phyloP scores from a whole-genome alignment of 2,113 vertebrate species.

The Hyaena hyaena region DNA sequence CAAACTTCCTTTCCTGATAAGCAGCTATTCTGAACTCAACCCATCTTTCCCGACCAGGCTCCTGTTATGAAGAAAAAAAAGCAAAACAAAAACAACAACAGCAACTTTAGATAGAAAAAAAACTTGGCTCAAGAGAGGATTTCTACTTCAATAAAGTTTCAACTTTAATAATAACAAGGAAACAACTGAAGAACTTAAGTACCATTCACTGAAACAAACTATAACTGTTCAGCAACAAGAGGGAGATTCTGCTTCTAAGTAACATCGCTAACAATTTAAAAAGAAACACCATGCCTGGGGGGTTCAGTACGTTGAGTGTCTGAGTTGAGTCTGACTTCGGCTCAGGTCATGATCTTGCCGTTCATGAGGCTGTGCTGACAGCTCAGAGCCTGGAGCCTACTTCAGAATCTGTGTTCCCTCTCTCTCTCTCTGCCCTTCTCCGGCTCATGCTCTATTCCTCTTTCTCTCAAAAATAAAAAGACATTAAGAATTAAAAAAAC shows the following conservation, averaged over 20 bases:
- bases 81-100: neutral
- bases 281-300: neutral
- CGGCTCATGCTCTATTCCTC: no score
- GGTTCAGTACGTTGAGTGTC: no score
- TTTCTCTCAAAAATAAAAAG: no score
- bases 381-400: no score
- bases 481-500: no score
- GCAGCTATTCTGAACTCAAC: constrained; percentile 45
- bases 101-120: neutral
- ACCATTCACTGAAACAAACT: constrained; percentile 39
- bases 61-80: neutral
- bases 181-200: constrained; percentile 16
- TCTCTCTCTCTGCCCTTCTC: no score
- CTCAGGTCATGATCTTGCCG: no score
- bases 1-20: constrained; percentile 48
- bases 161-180: constrained; percentile 21
- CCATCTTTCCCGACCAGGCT: constrained; percentile 54
- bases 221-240: neutral
- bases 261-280: neutral
- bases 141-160: neutral
- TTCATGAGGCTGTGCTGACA: no score
- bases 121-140: neutral
- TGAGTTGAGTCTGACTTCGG: no score
- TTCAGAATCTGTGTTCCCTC: no score
- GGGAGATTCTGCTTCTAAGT: constrained; percentile 22